Evolutionary conservation across 2,797 vertebrate genomes (phyloP).

Genomic region (Psittacula echo): DNA sequence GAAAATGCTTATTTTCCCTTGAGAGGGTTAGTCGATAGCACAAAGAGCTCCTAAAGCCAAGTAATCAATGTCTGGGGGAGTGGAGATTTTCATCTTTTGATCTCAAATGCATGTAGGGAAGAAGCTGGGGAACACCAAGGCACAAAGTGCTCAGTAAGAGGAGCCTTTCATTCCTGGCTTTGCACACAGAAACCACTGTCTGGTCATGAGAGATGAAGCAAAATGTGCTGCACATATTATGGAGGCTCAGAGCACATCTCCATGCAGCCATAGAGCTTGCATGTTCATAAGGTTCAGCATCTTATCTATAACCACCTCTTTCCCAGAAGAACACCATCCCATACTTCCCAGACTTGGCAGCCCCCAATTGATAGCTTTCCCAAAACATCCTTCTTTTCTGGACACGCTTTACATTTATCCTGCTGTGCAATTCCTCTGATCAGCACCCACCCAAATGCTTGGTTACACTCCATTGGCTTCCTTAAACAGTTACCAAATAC

Average conservation of each 20-base stretch:
- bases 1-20: neutral
- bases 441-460: neutral
- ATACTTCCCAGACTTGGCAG: neutral
- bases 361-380: neutral
- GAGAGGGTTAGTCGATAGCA: neutral
- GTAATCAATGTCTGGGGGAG: neutral
- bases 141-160: neutral
- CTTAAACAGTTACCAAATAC: conserved; percentile 3
- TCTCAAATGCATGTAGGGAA: rapidly evolving
- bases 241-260: neutral
- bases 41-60: neutral
- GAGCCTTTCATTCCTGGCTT: neutral
- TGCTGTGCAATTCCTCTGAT: neutral
- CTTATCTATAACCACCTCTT: neutral
- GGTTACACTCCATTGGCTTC: neutral
- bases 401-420: neutral
- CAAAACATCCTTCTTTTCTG: neutral
- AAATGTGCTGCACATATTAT: neutral
- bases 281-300: neutral
- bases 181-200: neutral
- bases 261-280: neutral
- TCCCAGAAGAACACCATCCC: neutral
- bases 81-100: neutral
- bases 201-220: neutral
- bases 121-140: neutral